These are phyloP conservation scores for Lagopus muta DNA, from an alignment of 2,113 vertebrate species.

Conservation along the genomic window DNA sequence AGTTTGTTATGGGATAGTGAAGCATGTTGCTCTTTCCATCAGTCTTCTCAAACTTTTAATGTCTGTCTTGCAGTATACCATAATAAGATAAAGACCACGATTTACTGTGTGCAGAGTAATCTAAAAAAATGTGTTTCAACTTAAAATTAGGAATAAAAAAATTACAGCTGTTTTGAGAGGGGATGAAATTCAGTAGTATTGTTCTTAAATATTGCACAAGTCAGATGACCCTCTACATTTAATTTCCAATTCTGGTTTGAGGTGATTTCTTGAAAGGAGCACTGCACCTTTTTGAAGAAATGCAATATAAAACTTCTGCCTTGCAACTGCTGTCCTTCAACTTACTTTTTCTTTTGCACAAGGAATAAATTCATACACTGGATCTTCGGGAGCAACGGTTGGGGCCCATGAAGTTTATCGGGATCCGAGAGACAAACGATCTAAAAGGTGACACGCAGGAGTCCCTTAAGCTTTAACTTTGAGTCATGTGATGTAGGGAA, in stretches of 20 bases:
- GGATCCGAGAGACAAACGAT: conserved; percentile 88
- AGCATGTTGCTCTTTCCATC: background rate
- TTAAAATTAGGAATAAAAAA: background rate
- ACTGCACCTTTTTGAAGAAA: conserved; percentile 42
- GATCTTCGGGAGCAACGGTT: conserved; percentile 85
- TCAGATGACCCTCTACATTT: background rate
- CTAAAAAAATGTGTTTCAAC: background rate
- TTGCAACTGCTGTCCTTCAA: conserved; percentile 17
- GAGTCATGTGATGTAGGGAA: background rate
- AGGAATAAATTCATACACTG: conserved; percentile 92
- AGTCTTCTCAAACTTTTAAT: background rate
- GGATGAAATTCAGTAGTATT: background rate
- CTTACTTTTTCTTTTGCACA: conserved; percentile 66
- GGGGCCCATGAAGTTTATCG: conserved; percentile 87
- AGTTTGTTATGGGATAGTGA: background rate
- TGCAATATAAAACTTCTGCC: background rate
- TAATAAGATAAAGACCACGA: background rate
- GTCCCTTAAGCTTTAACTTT: background rate
- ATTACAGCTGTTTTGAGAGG: background rate
- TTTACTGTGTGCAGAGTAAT: background rate
- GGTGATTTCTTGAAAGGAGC: conserved; percentile 3
- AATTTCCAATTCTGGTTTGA: background rate
- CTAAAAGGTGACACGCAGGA: conserved; percentile 83
- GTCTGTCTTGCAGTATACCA: background rate
- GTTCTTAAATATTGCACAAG: background rate